These are phyloP conservation scores for Lasaia peninsularis DNA, from an alignment of 1,140 invertebrate species.

Conservation along the genomic window DNA sequence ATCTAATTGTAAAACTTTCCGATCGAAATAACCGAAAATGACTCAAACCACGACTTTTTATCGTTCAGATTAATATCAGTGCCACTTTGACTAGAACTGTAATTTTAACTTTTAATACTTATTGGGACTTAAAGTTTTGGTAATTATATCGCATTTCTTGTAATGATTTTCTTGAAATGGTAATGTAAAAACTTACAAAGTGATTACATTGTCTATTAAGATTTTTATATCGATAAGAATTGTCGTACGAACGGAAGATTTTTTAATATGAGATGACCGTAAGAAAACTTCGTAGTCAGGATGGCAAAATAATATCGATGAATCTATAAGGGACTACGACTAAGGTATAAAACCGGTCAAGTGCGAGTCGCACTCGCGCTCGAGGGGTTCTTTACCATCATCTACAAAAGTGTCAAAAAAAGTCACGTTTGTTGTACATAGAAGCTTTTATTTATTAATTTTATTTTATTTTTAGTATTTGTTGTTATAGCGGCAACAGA, in stretches of 20 bases:
- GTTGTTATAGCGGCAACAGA: no score
- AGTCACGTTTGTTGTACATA: no score
- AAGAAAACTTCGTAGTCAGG: no score
- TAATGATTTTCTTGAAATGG: slow-evolving; percentile 49
- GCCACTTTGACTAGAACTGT: slow-evolving; percentile 52
- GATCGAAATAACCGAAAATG: slow-evolving; percentile 59
- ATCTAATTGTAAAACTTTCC: slow-evolving; percentile 72
- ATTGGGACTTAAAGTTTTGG: slow-evolving; percentile 37
- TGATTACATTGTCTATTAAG: slow-evolving; percentile 43
- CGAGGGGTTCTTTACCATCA: no score
- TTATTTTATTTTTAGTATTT: no score
- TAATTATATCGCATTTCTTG: slow-evolving; percentile 44
- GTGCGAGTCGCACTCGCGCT: no score
- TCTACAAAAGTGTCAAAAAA: no score
- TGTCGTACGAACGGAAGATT: slow-evolving; percentile 14
- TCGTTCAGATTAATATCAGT: slow-evolving; percentile 57
- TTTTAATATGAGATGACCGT: no score
- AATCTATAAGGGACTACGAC: no score
- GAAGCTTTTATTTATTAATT: no score
- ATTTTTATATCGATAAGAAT: slow-evolving; percentile 31
- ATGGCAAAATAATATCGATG: no score
- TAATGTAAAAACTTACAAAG: slow-evolving; percentile 59
- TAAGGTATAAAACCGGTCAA: no score
- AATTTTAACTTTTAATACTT: slow-evolving; percentile 68
- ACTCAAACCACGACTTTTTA: slow-evolving; percentile 48